These are phyloP conservation scores for Scaptodrosophila latifasciaeformis DNA, from an alignment of 2,888 invertebrate species.

Conservation along the genomic window DNA sequence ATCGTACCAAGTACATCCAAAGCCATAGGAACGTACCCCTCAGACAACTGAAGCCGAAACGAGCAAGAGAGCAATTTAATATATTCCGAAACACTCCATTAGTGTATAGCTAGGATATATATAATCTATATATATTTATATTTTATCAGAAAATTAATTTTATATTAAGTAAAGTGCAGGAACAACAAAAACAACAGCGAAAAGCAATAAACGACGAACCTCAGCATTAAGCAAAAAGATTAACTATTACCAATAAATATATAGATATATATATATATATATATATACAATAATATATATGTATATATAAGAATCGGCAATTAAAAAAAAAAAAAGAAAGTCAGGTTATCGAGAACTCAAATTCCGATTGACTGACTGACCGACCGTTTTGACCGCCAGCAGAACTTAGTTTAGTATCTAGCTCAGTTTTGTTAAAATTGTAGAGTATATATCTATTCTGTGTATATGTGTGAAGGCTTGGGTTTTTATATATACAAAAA, in stretches of 20 bases:
- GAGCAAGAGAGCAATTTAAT: conserved; percentile 37
- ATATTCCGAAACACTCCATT: conserved; percentile 70
- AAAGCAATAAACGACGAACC: conserved; percentile 70
- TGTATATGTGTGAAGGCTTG: conserved; percentile 23
- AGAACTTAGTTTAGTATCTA: conserved; percentile 25
- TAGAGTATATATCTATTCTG: too few species aligned
- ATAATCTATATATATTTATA: conserved; percentile 32
- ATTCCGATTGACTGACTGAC: too few species aligned
- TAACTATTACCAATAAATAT: conserved; percentile 38
- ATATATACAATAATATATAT: conserved; percentile 36
- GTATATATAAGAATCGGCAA: conserved; percentile 20
- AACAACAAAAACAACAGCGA: conserved; percentile 50
- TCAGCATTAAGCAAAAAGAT: conserved; percentile 57
- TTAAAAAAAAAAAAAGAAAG: conserved; percentile 18
- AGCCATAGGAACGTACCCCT: conserved; percentile 36
- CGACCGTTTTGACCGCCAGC: too few species aligned
- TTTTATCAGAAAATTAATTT: conserved; percentile 45
- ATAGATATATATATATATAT: conserved; percentile 31
- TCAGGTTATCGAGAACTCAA: conserved; percentile 13
- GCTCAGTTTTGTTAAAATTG: conserved; percentile 33
- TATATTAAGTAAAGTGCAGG: conserved; percentile 32
- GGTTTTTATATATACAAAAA: not conserved
- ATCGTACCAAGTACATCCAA: conserved; percentile 2
- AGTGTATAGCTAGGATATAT: conserved; percentile 64
- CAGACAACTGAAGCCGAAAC: conserved; percentile 18